phyloP scores from a whole-genome alignment of 2,113 vertebrate genomes.

The Strix uralensis region DNA sequence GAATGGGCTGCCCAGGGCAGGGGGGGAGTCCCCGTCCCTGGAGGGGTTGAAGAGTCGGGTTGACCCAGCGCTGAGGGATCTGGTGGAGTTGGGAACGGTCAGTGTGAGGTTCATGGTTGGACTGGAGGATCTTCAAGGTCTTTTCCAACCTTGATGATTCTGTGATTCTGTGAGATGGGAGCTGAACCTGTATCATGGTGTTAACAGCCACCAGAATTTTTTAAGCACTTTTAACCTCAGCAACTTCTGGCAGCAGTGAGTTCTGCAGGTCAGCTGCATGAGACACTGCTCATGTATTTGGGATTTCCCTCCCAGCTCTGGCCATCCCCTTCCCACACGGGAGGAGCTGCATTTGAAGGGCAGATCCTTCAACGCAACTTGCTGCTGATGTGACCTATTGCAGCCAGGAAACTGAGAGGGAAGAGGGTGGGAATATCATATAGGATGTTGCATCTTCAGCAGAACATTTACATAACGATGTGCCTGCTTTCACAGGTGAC shows the following conservation, averaged over 20 bases:
- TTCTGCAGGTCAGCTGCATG: background rate
- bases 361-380: background rate
- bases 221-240: background rate
- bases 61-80: no score
- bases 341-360: background rate
- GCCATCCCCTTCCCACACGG: accelerated
- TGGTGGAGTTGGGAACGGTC: no score
- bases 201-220: background rate
- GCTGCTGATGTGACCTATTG: background rate
- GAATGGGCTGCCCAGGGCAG: no score
- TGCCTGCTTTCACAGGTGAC: background rate
- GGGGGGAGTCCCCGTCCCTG: no score
- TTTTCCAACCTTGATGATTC: no score
- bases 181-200: background rate
- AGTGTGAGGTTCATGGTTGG: no score
- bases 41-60: no score
- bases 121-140: no score
- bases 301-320: background rate
- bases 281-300: background rate
- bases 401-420: background rate
- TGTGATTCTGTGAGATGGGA: background rate
- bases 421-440: background rate
- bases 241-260: background rate
- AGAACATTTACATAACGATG: background rate
- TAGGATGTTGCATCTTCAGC: background rate